These are phyloP conservation scores for Propithecus coquereli DNA, from an alignment of 2,113 vertebrate species.

Conservation along the genomic window DNA sequence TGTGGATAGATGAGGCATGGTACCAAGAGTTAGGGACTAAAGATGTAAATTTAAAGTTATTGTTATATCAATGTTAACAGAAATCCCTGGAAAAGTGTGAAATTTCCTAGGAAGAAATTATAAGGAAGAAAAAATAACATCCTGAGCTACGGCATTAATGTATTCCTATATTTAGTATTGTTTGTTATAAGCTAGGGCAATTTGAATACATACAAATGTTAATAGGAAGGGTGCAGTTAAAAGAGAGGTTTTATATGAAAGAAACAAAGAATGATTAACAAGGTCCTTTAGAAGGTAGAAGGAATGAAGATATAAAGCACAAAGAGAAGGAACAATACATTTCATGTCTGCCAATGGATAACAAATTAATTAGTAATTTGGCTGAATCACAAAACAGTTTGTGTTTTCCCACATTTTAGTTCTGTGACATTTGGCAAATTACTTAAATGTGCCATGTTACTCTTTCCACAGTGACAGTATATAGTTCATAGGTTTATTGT, in stretches of 20 bases:
- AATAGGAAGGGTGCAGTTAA: neutral
- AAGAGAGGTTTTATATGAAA: neutral
- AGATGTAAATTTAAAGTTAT: neutral
- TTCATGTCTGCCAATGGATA: neutral
- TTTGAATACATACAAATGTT: neutral
- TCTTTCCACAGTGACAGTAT: neutral
- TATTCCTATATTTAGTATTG: neutral
- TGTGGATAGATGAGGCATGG: neutral
- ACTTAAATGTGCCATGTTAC: neutral
- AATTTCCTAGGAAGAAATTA: neutral
- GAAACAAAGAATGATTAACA: neutral
- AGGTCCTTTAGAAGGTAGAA: neutral
- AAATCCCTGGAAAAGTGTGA: neutral
- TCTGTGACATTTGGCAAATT: constrained; percentile 10
- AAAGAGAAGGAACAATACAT: neutral
- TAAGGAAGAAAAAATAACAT: neutral
- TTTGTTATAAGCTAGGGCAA: neutral
- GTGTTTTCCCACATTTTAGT: neutral
- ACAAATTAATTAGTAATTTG: neutral
- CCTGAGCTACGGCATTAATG: neutral
- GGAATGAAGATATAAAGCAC: neutral
- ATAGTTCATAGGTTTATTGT: neutral
- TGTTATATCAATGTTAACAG: neutral
- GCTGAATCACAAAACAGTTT: neutral
- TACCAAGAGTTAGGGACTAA: neutral